Evolutionary conservation across 2,888 invertebrate species (phyloP).

Genomic region (Pandemis heparana): DNA sequence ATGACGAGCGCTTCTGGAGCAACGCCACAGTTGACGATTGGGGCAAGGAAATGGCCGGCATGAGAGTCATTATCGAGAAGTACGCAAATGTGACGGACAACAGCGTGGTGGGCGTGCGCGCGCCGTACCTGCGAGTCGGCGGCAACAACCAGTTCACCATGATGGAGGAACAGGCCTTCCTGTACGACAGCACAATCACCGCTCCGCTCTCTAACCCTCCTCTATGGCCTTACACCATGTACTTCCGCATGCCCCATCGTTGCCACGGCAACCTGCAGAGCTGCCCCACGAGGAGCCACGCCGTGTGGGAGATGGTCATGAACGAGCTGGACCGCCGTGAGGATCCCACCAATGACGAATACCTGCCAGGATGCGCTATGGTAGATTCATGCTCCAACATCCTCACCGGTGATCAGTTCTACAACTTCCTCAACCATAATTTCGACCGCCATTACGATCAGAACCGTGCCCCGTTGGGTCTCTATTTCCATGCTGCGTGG

Average conservation of each 20-base stretch:
- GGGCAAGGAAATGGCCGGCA: conserved; percentile 98
- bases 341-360: conserved; percentile 95
- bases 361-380: conserved; percentile 96
- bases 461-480: conserved; percentile 94
- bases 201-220: conserved; percentile 96
- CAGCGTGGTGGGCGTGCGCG: conserved; percentile 95
- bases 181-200: conserved; percentile 98
- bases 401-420: conserved; percentile 96
- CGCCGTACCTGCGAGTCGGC: conserved; percentile 95
- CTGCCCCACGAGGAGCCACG: conserved; percentile 96
- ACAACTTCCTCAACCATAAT: conserved; percentile 97
- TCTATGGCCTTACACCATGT: conserved; percentile 99
- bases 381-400: conserved; percentile 98
- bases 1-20: conserved; percentile 97
- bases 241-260: conserved; percentile 97
- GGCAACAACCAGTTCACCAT: conserved; percentile 98
- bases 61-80: conserved; percentile 95
- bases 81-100: conserved; percentile 96
- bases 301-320: conserved; percentile 98
- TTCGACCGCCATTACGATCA: conserved; percentile 96
- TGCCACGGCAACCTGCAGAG: conserved; percentile 97
- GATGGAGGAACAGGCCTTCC: conserved; percentile 98
- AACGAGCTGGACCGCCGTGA: conserved; percentile 97
- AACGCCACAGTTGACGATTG: conserved; percentile 96
- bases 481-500: conserved; percentile 98